Percentiles rank a stretch among this genome's conserved stretches.
These are phyloP conservation scores for Kryphioiulus occultus DNA, from an alignment of 2,888 invertebrate genomes.

Conservation along the genomic window DNA sequence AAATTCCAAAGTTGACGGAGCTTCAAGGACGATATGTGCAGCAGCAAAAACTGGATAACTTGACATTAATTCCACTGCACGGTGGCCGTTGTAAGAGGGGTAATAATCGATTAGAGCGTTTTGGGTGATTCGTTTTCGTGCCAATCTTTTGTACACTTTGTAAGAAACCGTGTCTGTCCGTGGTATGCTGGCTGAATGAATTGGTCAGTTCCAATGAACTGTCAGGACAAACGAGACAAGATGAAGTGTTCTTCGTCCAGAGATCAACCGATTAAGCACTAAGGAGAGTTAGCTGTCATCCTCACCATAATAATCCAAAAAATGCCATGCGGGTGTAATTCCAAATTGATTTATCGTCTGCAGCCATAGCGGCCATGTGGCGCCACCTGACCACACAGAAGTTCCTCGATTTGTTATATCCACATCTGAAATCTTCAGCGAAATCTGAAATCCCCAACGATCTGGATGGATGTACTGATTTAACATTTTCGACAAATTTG, in stretches of 20 bases:
- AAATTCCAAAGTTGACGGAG: background rate
- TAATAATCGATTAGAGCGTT: slow-evolving; percentile 16
- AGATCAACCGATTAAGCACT: slow-evolving; percentile 17
- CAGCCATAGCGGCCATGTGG: background rate
- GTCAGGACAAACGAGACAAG: slow-evolving; percentile 9
- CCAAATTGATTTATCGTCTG: slow-evolving; percentile 12
- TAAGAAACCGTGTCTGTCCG: slow-evolving; percentile 1
- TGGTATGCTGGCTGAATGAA: slow-evolving; percentile 15
- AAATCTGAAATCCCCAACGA: background rate
- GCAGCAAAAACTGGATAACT: background rate
- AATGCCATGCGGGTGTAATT: slow-evolving; percentile 16
- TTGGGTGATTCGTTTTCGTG: background rate
- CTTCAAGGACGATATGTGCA: background rate
- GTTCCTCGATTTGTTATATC: background rate
- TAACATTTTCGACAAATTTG: no score
- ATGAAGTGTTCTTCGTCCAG: slow-evolving; percentile 8
- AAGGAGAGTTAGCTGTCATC: slow-evolving; percentile 13
- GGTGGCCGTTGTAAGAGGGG: background rate
- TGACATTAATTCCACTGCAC: background rate
- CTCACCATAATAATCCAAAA: background rate
- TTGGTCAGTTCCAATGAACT: slow-evolving; percentile 23
- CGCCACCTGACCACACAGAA: background rate
- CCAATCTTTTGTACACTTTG: slow-evolving; percentile 14
- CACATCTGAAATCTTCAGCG: background rate
- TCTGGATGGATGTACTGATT: background rate